Conservation (phyloP, 2,797 vertebrate genomes). For the Podarcis lilfordi region DNA sequence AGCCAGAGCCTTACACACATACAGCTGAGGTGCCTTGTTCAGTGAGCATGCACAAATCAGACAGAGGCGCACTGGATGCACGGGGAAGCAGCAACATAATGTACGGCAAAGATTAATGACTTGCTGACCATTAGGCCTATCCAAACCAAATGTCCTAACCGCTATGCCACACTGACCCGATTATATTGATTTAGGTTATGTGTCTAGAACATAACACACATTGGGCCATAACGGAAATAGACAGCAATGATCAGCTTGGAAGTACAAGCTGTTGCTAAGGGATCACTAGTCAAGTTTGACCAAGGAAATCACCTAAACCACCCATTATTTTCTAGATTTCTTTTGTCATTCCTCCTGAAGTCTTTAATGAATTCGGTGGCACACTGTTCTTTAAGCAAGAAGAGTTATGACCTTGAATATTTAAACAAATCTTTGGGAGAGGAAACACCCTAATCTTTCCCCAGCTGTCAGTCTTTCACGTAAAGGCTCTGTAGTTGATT, state of each 20-base stretch:
- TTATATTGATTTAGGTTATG: background rate
- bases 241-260: background rate
- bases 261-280: background rate
- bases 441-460: conserved; percentile 8
- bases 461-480: conserved; percentile 3
- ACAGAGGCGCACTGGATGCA: background rate
- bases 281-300: background rate
- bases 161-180: background rate
- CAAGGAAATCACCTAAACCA: background rate
- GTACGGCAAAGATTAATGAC: background rate
- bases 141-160: background rate
- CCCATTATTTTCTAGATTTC: background rate
- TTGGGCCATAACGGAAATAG: background rate
- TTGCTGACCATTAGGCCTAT: background rate
- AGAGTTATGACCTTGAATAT: conserved; percentile 39
- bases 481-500: conserved; percentile 14
- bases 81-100: background rate
- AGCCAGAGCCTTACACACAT: background rate
- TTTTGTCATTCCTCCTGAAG: background rate
- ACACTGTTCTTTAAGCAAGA: background rate
- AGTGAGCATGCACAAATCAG: background rate
- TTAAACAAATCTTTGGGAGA: conserved; percentile 27
- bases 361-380: background rate
- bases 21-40: background rate
- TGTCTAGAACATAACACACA: background rate